phyloP scores from a whole-genome alignment of 2,113 vertebrate genomes.

The Globicephala melas region DNA sequence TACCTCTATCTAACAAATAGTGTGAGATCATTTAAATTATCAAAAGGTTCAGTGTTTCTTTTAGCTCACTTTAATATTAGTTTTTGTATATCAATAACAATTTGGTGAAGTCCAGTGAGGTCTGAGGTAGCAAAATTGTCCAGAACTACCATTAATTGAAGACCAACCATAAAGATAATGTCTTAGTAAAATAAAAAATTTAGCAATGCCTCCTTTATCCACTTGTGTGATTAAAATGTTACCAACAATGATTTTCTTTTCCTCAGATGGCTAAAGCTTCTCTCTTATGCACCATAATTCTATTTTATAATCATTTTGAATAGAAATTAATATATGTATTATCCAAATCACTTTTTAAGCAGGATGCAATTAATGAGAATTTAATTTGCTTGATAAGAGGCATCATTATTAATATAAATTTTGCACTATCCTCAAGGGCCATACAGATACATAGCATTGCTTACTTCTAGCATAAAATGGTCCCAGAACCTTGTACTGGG shows the following conservation, averaged over 20 bases:
- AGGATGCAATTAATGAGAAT: not conserved
- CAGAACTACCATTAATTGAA: not conserved
- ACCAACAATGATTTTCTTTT: not conserved
- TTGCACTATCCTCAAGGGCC: not conserved
- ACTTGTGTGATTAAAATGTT: not conserved
- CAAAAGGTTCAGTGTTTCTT: not conserved
- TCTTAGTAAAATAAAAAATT: not conserved
- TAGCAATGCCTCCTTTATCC: not conserved
- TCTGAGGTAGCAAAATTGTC: not conserved
- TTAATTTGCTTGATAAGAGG: slow-evolving; percentile 20
- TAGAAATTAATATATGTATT: not conserved
- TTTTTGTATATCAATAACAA: not conserved
- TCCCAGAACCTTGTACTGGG: not conserved
- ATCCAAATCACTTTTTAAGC: not conserved
- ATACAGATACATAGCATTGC: not conserved
- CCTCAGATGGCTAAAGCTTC: not conserved
- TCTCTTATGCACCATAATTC: not conserved
- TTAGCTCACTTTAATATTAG: not conserved
- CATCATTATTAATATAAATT: not conserved
- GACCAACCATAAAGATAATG: not conserved
- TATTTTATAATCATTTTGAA: slow-evolving; percentile 2
- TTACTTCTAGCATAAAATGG: not conserved
- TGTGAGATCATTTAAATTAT: slow-evolving; percentile 8
- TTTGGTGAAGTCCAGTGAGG: not conserved
- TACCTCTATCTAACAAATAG: not conserved